Base-by-base conservation (phyloP, 2,113 vertebrate species). In the Grus americana region DNA sequence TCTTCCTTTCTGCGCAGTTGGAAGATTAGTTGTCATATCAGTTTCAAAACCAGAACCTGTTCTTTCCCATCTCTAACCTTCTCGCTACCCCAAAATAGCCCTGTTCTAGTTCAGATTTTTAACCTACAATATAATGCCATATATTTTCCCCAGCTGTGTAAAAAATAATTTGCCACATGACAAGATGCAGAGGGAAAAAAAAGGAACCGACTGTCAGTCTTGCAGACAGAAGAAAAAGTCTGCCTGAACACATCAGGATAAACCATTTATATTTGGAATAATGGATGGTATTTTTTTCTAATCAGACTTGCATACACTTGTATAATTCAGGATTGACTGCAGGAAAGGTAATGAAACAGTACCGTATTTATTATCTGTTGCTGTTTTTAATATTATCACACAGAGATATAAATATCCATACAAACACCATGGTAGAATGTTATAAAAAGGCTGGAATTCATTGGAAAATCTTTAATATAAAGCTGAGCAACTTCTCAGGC, bases 261-360 rank as follows among this genome's bases (percentile, higher is more conserved):
- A 85, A 78, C 55, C 93, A 74, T 81, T 93, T 87, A 21, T 55
- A 24, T 13, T 8, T 46, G 80, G 61, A 91, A 94, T 89, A 91
- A 91, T 29, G 76, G 59, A 89, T 58, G 49, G 61, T 1, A 11
- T 63, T 86, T 86, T 50, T 50, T 63, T 34, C 75, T 80, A 38
- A 63, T 80, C 76, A 91, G 86, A 52, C 83, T 84, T 89, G 91
- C 86, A 92, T 62, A 94, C 68, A 83, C 27, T 49, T 61, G 91
- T 63, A 20, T 59, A 91, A 96, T 62, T 92, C 86, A 92, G 76
- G 83, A 91, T 11, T 57, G 73, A 61, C 73, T 81, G 86, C 11
- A 1, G 79, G 58, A 71, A 95, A 91, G 47, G 76, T 24, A 95
- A 89, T 30, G 62, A 66, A 91, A 78, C 47, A 81, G 80, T 36